Conservation (phyloP, 2,888 invertebrate species). For the Drosophila tanythrix region DNA sequence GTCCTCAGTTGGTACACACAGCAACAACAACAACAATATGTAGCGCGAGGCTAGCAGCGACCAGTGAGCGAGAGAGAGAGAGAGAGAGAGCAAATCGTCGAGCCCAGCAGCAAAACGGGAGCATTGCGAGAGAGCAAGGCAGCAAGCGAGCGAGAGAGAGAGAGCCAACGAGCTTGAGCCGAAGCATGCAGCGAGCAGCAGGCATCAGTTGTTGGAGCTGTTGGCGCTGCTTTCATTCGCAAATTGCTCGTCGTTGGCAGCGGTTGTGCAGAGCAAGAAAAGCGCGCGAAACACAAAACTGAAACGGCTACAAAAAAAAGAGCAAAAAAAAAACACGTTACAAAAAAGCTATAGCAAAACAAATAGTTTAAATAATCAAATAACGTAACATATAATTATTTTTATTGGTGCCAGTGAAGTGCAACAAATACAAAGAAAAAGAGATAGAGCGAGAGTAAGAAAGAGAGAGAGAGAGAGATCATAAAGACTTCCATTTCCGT, state of each 20-base stretch:
- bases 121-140: neutral
- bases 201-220: slow-evolving; percentile 56
- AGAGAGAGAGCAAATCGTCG: slow-evolving; percentile 27
- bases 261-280: slow-evolving; percentile 80
- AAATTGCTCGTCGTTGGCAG: slow-evolving; percentile 84
- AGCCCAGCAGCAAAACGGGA: slow-evolving; percentile 5
- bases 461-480: slow-evolving; percentile 52
- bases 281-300: slow-evolving; percentile 62
- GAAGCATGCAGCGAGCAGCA: slow-evolving; percentile 34
- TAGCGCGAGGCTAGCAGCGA: slow-evolving; percentile 82
- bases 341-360: slow-evolving; percentile 44
- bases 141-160: slow-evolving; percentile 7
- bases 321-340: slow-evolving; percentile 46
- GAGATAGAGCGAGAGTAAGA: neutral
- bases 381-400: slow-evolving; percentile 41
- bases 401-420: slow-evolving; percentile 76
- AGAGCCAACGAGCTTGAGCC: slow-evolving; percentile 28
- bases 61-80: slow-evolving; percentile 21
- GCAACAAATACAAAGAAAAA: slow-evolving; percentile 24
- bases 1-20: slow-evolving; percentile 85
- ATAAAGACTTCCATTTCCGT: slow-evolving; percentile 52
- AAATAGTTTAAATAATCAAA: slow-evolving; percentile 48
- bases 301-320: slow-evolving; percentile 31
- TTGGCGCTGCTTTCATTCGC: slow-evolving; percentile 83
- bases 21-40: slow-evolving; percentile 73